A percentile compares a stretch with the other conserved stretches of the same genome.
These are phyloP conservation scores for Loripinus fragilis DNA, from an alignment of 2,888 invertebrate species.

Conservation along the genomic window DNA sequence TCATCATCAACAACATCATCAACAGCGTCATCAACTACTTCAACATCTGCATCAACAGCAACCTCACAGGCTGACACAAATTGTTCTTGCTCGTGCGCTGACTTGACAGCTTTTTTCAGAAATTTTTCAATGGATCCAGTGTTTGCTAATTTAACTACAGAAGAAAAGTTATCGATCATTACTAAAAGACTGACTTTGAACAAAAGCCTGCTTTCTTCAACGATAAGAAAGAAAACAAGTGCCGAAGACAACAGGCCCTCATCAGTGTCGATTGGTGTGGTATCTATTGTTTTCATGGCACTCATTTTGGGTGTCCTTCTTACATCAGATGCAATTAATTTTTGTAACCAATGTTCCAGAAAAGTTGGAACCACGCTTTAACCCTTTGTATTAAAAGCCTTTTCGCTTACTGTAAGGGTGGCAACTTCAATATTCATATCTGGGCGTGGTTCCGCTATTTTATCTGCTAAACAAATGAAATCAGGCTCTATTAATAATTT, in stretches of 20 bases:
- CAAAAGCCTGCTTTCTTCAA: slow-evolving; percentile 27
- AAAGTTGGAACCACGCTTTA: not conserved
- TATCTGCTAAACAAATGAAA: too few relatives aligned
- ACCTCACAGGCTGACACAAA: not conserved
- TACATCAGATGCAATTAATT: not conserved
- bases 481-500: too few relatives aligned
- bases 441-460: too few relatives aligned
- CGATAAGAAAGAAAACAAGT: slow-evolving; percentile 34
- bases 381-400: too few relatives aligned
- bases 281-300: slow-evolving; percentile 23
- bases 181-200: slow-evolving; percentile 31
- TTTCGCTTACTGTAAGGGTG: too few relatives aligned
- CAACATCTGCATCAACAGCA: not conserved
- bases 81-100: slow-evolving; percentile 13
- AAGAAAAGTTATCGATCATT: slow-evolving; percentile 30
- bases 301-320: not conserved
- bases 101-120: not conserved
- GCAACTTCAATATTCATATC: too few relatives aligned
- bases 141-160: slow-evolving; percentile 30
- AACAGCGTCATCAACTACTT: too few relatives aligned
- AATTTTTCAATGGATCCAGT: slow-evolving; percentile 6
- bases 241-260: slow-evolving; percentile 31
- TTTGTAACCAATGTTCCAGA: not conserved
- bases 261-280: slow-evolving; percentile 37
- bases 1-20: not conserved